These are phyloP conservation scores for Origma solitaria DNA, from an alignment of 2,113 vertebrate species.

Conservation along the genomic window DNA sequence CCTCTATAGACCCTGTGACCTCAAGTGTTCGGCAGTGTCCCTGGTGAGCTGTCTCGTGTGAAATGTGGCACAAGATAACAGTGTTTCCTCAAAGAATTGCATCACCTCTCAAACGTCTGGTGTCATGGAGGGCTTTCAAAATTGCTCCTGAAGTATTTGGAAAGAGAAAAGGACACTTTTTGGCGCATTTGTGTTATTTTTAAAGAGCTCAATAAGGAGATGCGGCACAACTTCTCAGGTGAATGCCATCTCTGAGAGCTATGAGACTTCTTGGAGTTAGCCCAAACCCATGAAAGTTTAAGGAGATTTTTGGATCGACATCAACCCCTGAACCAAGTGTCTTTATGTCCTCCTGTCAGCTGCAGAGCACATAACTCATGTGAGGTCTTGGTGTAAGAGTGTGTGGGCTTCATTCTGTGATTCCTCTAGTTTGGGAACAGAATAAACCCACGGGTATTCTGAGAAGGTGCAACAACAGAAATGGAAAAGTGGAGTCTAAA, in stretches of 20 bases:
- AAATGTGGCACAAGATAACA: background rate
- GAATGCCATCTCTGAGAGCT: background rate
- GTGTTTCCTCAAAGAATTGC: background rate
- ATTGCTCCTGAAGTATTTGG: background rate
- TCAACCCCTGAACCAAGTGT: background rate
- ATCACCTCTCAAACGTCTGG: background rate
- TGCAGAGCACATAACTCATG: rapidly evolving
- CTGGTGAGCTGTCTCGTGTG: background rate
- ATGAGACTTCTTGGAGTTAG: background rate
- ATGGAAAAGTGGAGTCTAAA: background rate
- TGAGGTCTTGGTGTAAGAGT: background rate
- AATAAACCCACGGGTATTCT: background rate
- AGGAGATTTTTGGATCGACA: background rate
- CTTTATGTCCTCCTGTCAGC: background rate
- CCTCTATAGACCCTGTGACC: background rate
- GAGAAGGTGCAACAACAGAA: background rate
- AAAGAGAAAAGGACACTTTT: background rate
- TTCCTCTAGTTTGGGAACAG: no score
- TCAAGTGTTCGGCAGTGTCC: background rate
- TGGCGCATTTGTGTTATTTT: background rate
- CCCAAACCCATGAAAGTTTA: background rate
- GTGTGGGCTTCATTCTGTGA: background rate
- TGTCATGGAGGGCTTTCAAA: background rate
- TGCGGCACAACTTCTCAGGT: background rate
- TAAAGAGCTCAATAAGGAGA: background rate